Base-by-base conservation (phyloP, 2,113 vertebrate genomes). In the Hucho hucho region DNA sequence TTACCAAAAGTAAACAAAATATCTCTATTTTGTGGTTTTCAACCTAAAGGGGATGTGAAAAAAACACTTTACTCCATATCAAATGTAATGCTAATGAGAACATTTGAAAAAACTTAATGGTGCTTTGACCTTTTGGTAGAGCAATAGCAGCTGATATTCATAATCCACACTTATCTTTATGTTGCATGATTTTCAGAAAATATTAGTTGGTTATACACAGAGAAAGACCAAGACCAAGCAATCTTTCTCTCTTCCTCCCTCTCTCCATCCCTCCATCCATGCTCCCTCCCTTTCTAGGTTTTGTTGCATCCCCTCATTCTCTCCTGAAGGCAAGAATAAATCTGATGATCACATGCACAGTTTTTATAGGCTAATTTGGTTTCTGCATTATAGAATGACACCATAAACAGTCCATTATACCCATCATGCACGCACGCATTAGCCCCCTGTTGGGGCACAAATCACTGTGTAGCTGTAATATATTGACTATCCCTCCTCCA, bases 341-440 rank as follows among this genome's bases (percentile, higher is more conserved):
- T 78, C 75, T 63, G 43, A 72, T 11, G 29, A 29, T 58, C 73
- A 13, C 56, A 53, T 74, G 47, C 58, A 69, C 28, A 53, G 64
- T 63, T 46, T 78, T 77, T 75, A 75, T 71, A 18, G 47, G 71
- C 69, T 53, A 24, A 66, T 74, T 75, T 22, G 70, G 47, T 29
- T 73, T 59, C 58, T 64, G 25, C 59, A 29, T 77, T 71, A 70
- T 72, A 43, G 29, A 66, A 56, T 59, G 58, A 79, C 53, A 69
- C 28, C 76, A 70, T 82, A 72, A 83, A 73, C 75, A 80, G 75
- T 20, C 61, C 66, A 69, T 43, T 53, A 76, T 68, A 47, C 53
- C 47, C 37, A 73, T 70, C 43, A 73, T 29, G 20, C 32, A 77
- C 1, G 61, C 29, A 32, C 64, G 18, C 25, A 18, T 53, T 16